Conservation (phyloP, 2,888 invertebrate genomes). For the Heliconius ismenius region DNA sequence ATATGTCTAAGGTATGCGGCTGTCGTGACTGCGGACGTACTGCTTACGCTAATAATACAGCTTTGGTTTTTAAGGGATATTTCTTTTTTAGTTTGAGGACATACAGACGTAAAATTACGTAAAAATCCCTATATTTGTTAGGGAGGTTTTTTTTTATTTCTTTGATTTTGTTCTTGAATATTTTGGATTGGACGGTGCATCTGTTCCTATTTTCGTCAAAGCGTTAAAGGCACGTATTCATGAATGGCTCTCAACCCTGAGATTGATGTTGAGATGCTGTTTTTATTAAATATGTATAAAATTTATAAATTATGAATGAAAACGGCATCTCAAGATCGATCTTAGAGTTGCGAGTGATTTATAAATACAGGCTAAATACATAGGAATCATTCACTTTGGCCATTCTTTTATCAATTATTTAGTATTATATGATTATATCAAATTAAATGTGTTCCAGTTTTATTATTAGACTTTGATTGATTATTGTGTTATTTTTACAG, state of each 20-base stretch:
- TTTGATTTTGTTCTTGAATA: neutral
- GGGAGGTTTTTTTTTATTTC: too few species aligned
- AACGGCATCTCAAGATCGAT: too few species aligned
- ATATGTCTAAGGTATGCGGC: constrained; percentile 85
- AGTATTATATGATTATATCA: neutral
- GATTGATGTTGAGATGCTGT: too few species aligned
- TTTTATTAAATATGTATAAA: too few species aligned
- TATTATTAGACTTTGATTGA: neutral
- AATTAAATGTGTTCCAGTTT: neutral
- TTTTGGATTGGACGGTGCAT: too few species aligned
- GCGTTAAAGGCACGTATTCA: too few species aligned
- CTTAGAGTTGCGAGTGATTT: too few species aligned
- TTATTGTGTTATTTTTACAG: neutral
- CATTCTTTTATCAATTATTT: neutral
- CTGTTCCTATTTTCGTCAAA: too few species aligned
- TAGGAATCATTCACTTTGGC: neutral
- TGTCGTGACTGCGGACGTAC: constrained; percentile 51
- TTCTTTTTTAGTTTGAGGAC: constrained; percentile 15
- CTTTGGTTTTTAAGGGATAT: constrained; percentile 31
- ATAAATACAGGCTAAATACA: too few species aligned
- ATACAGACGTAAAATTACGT: constrained; percentile 21
- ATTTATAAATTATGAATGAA: too few species aligned
- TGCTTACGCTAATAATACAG: constrained; percentile 44
- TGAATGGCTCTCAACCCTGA: too few species aligned
- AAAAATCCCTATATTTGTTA: too few species aligned